Evolutionary conservation across 2,888 invertebrate genomes (phyloP).

Genomic region (Eristalis tenax): DNA sequence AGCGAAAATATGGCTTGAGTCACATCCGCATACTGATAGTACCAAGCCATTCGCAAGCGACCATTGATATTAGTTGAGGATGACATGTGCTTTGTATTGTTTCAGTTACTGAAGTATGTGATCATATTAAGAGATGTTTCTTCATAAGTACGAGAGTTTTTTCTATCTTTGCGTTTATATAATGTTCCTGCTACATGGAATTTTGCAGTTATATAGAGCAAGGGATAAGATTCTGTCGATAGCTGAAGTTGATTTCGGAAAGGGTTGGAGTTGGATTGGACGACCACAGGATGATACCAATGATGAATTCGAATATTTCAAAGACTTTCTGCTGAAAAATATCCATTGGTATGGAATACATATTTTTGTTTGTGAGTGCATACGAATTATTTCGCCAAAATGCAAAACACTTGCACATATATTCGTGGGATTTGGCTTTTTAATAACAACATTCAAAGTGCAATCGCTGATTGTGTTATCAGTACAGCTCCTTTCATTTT

Average conservation of each 20-base stretch:
- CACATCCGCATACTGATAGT: constrained; percentile 16
- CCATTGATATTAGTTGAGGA: neutral
- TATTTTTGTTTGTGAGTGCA: constrained; percentile 73
- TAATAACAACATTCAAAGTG: constrained; percentile 73
- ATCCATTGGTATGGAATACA: constrained; percentile 79
- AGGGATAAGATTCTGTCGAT: constrained; percentile 75
- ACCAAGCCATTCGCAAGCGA: neutral
- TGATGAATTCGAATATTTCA: constrained; percentile 79
- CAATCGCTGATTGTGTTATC: constrained; percentile 73
- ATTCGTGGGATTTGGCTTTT: constrained; percentile 74
- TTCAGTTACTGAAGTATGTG: constrained; percentile 9
- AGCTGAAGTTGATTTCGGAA: constrained; percentile 75
- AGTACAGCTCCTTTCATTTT: constrained; percentile 76
- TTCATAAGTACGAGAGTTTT: constrained; percentile 75
- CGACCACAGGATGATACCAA: constrained; percentile 78
- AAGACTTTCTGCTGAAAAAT: constrained; percentile 75
- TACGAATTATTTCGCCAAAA: constrained; percentile 71
- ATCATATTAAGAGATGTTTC: constrained; percentile 36
- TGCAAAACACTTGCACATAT: constrained; percentile 74
- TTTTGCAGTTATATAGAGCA: constrained; percentile 75
- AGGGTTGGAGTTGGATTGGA: constrained; percentile 77
- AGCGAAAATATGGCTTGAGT: constrained; percentile 31
- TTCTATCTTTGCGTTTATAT: constrained; percentile 78
- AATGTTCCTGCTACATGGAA: constrained; percentile 77
- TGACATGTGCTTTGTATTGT: constrained; percentile 3